Base-by-base conservation (phyloP, 2,113 vertebrate genomes). In the Tetraodon nigroviridis region DNA sequence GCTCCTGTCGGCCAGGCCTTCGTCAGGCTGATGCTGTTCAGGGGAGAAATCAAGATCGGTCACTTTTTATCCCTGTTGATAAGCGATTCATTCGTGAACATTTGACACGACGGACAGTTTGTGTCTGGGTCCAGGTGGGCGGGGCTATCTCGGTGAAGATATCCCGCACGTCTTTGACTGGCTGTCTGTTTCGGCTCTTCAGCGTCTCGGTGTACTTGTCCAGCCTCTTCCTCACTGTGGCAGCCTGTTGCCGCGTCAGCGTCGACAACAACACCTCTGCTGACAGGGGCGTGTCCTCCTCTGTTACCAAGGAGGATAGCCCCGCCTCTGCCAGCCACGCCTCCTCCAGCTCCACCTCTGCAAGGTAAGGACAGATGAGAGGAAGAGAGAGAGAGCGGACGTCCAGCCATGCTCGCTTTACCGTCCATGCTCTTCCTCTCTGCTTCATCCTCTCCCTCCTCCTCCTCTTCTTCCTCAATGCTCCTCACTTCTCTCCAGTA, bases 251-350 rank as follows among this genome's bases (percentile, higher is more conserved):
- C 48, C 90, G 90, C 0, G 95, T 95, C 78, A 99, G 59, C 0
- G 96, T 98, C 4, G 96, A 97, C 27, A 98, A 86, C 66, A 99
- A 86, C 1, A 90, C 94, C 71, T 95, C 94, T 0, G 93, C 91
- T 0, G 76, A 66, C 0, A 92, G 89, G 0, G 93, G 89, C 0
- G 90, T 87, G 47, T 90, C 91, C 63, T 91, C 89, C 50, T 81
- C 76, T 2, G 87, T 93, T 68, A 98, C 90, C 64, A 98, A 50
- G 0, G 91, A 92, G n/a, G 94, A 94, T 13, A 99, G 71, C 15
- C 96, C 96, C 1, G 93, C 95, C 0, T 95, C 94, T 61, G 90
- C 90, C n/a, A 99, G 82, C 96, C 96, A 99, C 61, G 92, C 93
- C 32, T 94, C 96, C 78, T 99, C 95, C 62, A 95, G 80, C 58